Percentiles rank a stretch among this genome's conserved stretches.
Evolutionary conservation across 2,797 vertebrate species (phyloP).

Genomic region (Pelochelys cantorii): DNA sequence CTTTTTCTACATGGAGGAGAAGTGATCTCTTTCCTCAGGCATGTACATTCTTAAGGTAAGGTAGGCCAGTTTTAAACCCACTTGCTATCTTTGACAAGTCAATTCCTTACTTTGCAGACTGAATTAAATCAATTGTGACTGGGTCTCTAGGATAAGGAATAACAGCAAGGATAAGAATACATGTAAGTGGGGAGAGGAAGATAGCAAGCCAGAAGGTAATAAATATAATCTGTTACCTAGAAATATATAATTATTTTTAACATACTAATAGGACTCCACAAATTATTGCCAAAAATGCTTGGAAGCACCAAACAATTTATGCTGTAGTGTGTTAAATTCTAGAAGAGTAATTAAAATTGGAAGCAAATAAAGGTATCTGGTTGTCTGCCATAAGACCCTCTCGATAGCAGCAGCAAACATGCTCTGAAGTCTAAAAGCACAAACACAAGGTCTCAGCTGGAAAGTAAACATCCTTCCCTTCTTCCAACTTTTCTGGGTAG

Average conservation of each 20-base stretch:
- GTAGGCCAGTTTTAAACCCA: constrained; percentile 41
- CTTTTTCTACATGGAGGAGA: constrained; percentile 46
- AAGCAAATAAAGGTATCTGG: neutral
- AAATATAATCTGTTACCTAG: neutral
- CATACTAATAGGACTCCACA: neutral
- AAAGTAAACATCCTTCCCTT: constrained; percentile 10
- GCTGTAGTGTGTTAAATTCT: constrained; percentile 3
- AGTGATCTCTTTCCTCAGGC: constrained; percentile 43
- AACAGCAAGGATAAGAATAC: neutral
- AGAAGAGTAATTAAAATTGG: neutral
- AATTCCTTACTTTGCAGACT: constrained; percentile 29
- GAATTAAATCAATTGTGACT: constrained; percentile 48
- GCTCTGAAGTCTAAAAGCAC: neutral
- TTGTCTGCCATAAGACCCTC: constrained; percentile 28
- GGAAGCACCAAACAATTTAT: neutral
- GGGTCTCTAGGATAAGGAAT: constrained; percentile 40
- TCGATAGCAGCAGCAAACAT: constrained; percentile 31
- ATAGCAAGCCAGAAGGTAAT: neutral
- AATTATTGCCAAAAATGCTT: neutral
- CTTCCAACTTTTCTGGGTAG: constrained; percentile 3
- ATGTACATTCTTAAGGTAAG: constrained; percentile 1
- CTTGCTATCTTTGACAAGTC: constrained; percentile 56
- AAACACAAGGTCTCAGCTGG: constrained; percentile 12
- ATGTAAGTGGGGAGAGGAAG: neutral
- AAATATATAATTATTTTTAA: neutral